phyloP scores from a whole-genome alignment of 2,888 invertebrate species.

The Poecilus cupreus region DNA sequence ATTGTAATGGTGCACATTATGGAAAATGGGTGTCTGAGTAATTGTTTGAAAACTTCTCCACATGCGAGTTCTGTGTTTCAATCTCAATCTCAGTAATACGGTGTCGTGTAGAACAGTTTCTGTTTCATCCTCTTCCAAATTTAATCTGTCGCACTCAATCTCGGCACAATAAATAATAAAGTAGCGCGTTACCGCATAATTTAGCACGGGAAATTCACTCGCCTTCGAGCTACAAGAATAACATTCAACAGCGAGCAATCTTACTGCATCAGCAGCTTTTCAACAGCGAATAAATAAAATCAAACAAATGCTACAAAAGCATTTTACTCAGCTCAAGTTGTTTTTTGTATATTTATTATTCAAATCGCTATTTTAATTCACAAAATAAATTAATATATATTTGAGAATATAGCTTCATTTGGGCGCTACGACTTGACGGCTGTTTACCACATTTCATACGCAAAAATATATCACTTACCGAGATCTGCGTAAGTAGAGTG shows the following conservation, averaged over 20 bases:
- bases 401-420: no score
- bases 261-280: no score
- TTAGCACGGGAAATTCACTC: background rate
- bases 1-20: slow-evolving; percentile 6
- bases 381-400: no score
- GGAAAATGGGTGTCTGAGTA: background rate
- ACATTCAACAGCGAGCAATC: background rate
- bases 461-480: no score
- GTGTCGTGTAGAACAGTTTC: slow-evolving; percentile 27
- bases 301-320: no score
- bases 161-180: slow-evolving; percentile 55
- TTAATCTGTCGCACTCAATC: slow-evolving; percentile 52
- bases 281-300: no score
- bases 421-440: no score
- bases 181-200: slow-evolving; percentile 44
- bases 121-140: slow-evolving; percentile 23
- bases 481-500: no score
- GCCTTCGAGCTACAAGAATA: slow-evolving; percentile 23
- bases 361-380: no score
- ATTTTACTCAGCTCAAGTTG: no score
- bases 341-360: no score
- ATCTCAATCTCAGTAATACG: slow-evolving; percentile 22
- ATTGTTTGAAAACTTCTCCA: slow-evolving; percentile 11
- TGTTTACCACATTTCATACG: no score
- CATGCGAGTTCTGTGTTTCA: background rate